Conservation (phyloP, 2,888 invertebrate genomes). For the Lycocerus yunnanus region DNA sequence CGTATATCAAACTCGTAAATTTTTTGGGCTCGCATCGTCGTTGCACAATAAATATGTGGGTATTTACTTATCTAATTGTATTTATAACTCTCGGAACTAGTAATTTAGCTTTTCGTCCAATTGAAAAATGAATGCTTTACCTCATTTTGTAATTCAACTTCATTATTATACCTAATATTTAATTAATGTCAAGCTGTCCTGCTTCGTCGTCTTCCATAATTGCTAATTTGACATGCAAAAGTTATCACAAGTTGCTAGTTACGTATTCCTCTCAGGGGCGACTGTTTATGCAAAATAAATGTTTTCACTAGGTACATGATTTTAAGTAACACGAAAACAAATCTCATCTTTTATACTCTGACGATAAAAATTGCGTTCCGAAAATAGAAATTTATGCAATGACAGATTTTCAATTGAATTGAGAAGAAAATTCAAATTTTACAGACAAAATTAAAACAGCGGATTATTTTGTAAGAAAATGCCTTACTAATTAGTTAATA, state of each 20-base stretch:
- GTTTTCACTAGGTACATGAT: slow-evolving; percentile 22
- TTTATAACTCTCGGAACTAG: not conserved
- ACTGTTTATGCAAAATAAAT: slow-evolving; percentile 32
- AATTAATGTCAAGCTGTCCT: slow-evolving; percentile 32
- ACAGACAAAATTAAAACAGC: not conserved
- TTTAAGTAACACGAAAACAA: not conserved
- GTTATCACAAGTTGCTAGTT: slow-evolving; percentile 27
- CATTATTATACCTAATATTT: slow-evolving; percentile 21
- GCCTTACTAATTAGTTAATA: not conserved
- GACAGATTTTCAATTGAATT: not conserved
- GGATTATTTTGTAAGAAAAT: not conserved
- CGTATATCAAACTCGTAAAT: not conserved
- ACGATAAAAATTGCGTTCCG: too few relatives aligned
- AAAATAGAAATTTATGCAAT: not conserved
- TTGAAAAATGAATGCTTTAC: not conserved
- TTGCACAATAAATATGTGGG: not conserved
- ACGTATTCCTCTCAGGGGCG: slow-evolving; percentile 22
- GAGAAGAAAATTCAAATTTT: not conserved
- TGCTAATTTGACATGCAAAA: slow-evolving; percentile 31
- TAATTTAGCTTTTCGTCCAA: not conserved
- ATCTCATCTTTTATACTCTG: not conserved
- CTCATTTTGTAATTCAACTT: not conserved
- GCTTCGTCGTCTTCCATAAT: slow-evolving; percentile 23
- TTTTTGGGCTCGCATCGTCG: not conserved
- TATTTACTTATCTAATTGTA: not conserved